phyloP scores from a whole-genome alignment of 2,113 vertebrate species.

The Burhinus bistriatus region DNA sequence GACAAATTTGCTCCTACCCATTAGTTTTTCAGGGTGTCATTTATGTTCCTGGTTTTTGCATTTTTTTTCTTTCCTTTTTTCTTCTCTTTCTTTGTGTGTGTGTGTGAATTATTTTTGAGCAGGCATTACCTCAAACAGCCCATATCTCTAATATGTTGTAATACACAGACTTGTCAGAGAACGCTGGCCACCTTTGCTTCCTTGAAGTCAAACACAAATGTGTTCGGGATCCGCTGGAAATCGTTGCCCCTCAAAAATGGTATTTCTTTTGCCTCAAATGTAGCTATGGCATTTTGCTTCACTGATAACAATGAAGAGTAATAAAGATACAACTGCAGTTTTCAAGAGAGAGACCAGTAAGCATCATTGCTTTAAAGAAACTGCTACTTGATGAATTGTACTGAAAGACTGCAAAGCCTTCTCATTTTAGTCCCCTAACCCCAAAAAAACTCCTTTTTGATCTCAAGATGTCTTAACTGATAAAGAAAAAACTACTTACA shows the following conservation, averaged over 20 bases:
- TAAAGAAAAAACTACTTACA: background rate
- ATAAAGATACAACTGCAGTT: conserved; percentile 12
- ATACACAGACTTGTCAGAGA: background rate
- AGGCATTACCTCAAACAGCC: background rate
- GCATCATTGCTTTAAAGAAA: background rate
- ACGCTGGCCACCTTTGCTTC: background rate
- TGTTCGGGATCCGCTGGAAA: background rate
- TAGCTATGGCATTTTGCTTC: conserved; percentile 14
- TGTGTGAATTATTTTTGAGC: background rate
- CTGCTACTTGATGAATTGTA: background rate
- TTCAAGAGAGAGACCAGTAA: background rate
- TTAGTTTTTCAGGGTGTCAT: background rate
- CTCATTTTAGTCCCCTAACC: background rate
- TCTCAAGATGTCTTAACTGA: background rate
- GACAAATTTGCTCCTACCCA: background rate
- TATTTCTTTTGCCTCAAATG: background rate
- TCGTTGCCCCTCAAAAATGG: background rate
- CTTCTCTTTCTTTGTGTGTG: background rate
- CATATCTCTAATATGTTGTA: background rate
- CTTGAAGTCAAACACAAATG: background rate
- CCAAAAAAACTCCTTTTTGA: background rate
- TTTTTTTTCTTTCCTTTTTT: fast-evolving
- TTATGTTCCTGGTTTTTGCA: background rate
- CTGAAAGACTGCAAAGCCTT: background rate
- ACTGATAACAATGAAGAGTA: background rate